Percentiles rank a stretch among this genome's conserved stretches.
Evolutionary conservation across 2,113 vertebrate genomes (phyloP).

Genomic region (Rhynchomys soricoides): DNA sequence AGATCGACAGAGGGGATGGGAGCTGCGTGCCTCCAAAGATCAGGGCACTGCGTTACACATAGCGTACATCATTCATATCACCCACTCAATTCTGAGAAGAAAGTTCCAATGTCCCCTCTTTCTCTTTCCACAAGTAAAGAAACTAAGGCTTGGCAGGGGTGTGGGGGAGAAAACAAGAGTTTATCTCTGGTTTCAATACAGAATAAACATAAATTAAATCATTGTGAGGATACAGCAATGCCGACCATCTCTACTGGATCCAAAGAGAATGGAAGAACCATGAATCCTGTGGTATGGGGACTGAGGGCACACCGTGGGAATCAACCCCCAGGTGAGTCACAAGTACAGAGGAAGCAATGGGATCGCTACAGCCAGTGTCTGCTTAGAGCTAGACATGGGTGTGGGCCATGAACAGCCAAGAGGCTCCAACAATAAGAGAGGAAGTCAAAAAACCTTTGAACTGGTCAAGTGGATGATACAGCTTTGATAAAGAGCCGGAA

Average conservation of each 20-base stretch:
- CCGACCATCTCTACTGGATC: neutral
- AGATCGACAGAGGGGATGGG: neutral
- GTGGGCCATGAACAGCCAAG: neutral
- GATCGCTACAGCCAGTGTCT: neutral
- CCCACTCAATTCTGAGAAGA: neutral
- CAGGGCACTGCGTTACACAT: neutral
- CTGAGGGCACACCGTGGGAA: neutral
- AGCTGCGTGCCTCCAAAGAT: neutral
- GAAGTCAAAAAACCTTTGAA: constrained; percentile 65
- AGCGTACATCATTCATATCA: neutral
- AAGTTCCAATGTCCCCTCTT: neutral
- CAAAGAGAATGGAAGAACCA: neutral
- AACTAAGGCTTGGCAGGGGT: neutral
- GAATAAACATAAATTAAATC: neutral
- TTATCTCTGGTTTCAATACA: neutral
- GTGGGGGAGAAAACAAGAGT: neutral
- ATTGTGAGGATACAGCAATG: neutral
- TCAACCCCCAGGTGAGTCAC: neutral
- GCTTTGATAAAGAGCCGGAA: constrained; percentile 58
- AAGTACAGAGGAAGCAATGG: neutral
- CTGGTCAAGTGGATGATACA: neutral
- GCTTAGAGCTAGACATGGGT: neutral
- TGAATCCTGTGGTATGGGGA: neutral
- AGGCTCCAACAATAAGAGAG: constrained; percentile 65
- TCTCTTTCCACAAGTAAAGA: neutral